A percentile compares a stretch with the other conserved stretches of the same genome.
Conservation (phyloP, 2,888 invertebrate species). For the Cephus nigrinus region DNA sequence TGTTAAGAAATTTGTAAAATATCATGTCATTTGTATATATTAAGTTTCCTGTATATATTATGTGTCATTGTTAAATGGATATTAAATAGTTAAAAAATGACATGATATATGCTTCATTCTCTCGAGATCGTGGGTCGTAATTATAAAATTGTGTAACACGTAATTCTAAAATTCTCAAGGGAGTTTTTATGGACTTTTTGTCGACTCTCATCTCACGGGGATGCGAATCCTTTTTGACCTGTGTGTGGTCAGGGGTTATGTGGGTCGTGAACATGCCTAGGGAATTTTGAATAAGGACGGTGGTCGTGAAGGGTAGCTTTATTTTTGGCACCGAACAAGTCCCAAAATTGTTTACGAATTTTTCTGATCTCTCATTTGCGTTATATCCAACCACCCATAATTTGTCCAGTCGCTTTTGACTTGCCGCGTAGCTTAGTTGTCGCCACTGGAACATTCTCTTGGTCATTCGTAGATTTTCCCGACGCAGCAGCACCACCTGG, state of each 20-base stretch:
- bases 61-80: neutral
- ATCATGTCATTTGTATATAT: neutral
- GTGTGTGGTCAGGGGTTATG: no score
- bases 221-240: neutral
- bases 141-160: neutral
- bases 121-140: neutral
- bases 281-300: neutral
- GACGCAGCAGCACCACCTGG: conserved; percentile 49
- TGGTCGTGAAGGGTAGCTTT: neutral
- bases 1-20: neutral
- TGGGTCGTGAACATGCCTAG: no score
- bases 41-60: neutral
- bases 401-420: conserved; percentile 79
- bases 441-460: conserved; percentile 60
- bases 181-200: neutral
- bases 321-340: no score
- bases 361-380: neutral
- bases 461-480: conserved; percentile 32
- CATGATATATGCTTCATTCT: neutral
- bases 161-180: neutral
- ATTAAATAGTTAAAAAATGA: neutral
- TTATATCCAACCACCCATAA: conserved; percentile 81
- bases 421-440: conserved; percentile 71
- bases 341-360: neutral
- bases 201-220: neutral